Evolutionary conservation across 2,113 vertebrate species (phyloP), one percentile per base, ranked within the genome.

Genomic region (Oncorhynchus clarkii): DNA sequence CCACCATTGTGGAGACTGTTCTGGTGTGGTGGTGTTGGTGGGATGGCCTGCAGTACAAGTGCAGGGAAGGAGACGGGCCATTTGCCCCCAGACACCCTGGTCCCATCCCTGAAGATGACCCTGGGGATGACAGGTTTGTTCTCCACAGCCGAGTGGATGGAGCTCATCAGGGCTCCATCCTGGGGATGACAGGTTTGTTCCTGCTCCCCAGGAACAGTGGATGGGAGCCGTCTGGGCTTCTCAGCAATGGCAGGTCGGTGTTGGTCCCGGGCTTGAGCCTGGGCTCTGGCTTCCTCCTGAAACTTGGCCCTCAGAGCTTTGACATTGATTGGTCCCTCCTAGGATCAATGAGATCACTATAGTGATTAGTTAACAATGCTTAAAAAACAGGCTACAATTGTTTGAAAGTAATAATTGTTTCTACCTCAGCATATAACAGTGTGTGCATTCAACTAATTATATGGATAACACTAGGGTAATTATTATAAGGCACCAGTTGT

Each of bases 231-330:
- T 81, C 79, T 92, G 67, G 93, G 91, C 75, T 91, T 94, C 48
- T 93, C 90, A 34, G 88, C 87, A 71, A 93, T 84, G 49, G 83
- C 48, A 51, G 92, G 92, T 20, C 89, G 83, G 22, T 49, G 92
- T 20, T 88, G 83, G n/a, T 49, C 13, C 75, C 73, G 89, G 9
- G 77, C 81, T 65, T 54, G 51, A 54, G 16, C 81, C 67, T 54
- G 51, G 26, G 84, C 79, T 26, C 51, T 54, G 51, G 84, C 82
- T 24, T 90, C 91, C 72, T 92, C 91, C 76, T 93, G 93, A 86
- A 94, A 94, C 81, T 88, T 93, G 72, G 93, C 93, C 68, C 90
- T 86, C 69, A 94, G 78, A 49, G 92, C 92, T 88, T 89, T 91
- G 83, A 94, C 85, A 72, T 81, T 88, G 64, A 87, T 87, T 29